phyloP scores from a whole-genome alignment of 2,113 vertebrate species.

The Osmerus mordax region DNA sequence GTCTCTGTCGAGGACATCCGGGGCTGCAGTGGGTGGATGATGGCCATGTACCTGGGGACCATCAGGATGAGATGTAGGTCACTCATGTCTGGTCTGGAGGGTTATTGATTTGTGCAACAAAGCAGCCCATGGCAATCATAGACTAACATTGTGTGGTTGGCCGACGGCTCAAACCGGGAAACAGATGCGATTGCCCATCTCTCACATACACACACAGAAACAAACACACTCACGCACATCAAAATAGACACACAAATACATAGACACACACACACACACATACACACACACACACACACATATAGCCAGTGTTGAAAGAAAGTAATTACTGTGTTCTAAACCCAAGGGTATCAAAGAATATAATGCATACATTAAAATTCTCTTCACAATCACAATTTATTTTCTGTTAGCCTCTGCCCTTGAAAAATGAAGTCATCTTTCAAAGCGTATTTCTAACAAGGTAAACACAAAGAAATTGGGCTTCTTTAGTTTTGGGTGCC shows the following conservation, averaged over 20 bases:
- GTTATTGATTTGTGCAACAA: not conserved
- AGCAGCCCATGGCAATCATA: not conserved
- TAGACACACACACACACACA: too few species aligned
- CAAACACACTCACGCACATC: not conserved
- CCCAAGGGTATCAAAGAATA: too few species aligned
- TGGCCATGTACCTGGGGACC: conserved; percentile 89
- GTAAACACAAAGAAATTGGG: not conserved
- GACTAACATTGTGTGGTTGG: too few species aligned
- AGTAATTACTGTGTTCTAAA: too few species aligned
- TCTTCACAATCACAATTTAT: not conserved
- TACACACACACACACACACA: not conserved
- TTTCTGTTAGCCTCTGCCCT: not conserved
- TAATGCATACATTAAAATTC: not conserved
- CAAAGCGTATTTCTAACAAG: not conserved
- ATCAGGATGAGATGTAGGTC: not conserved
- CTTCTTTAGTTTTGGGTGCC: not conserved
- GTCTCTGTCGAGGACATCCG: conserved; percentile 89
- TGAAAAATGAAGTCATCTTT: not conserved
- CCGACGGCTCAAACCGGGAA: too few species aligned
- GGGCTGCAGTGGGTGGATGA: conserved; percentile 92
- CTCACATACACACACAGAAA: conserved; percentile 2
- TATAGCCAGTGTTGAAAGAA: not conserved
- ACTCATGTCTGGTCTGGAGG: not conserved
- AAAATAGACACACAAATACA: not conserved
- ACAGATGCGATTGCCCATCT: too few species aligned